Evolutionary conservation across 2,113 vertebrate species (phyloP).

Genomic region (Antennarius striatus): DNA sequence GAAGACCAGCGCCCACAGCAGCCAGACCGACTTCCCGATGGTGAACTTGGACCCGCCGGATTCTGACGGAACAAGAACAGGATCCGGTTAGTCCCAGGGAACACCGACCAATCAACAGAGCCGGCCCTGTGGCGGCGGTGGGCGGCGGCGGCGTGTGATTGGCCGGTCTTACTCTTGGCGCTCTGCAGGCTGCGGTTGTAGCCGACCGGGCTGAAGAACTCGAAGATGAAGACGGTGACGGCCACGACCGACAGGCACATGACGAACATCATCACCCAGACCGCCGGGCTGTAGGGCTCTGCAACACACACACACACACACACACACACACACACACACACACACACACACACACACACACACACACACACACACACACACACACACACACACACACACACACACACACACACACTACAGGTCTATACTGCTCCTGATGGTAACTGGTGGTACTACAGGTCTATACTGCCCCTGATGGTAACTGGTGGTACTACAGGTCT

Average conservation of each 20-base stretch:
- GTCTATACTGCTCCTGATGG: no score
- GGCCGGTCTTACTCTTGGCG: slow-evolving; percentile 83
- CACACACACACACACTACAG: no score
- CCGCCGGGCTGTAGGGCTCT: slow-evolving; percentile 95
- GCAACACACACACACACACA: slow-evolving; percentile 28
- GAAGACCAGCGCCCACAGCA: slow-evolving; percentile 90
- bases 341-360: no score
- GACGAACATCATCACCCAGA: slow-evolving; percentile 98
- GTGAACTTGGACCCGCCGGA: slow-evolving; percentile 88
- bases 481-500: no score
- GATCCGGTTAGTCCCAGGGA: no score
- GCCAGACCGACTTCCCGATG: slow-evolving; percentile 92
- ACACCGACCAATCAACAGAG: no score
- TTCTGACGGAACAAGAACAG: slow-evolving; percentile 57
- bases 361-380: no score
- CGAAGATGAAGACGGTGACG: slow-evolving; percentile 94
- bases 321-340: no score
- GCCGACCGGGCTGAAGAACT: slow-evolving; percentile 91
- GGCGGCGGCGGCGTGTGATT: slow-evolving; percentile 52
- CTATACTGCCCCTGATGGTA: no score
- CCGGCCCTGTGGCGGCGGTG: background rate
- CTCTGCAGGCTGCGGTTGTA: slow-evolving; percentile 87
- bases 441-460: no score
- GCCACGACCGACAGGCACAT: slow-evolving; percentile 96
- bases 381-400: no score